Evolutionary conservation across 2,113 vertebrate genomes (phyloP), one percentile per base, ranked within the genome.

Genomic region (Pantherophis guttatus): DNA sequence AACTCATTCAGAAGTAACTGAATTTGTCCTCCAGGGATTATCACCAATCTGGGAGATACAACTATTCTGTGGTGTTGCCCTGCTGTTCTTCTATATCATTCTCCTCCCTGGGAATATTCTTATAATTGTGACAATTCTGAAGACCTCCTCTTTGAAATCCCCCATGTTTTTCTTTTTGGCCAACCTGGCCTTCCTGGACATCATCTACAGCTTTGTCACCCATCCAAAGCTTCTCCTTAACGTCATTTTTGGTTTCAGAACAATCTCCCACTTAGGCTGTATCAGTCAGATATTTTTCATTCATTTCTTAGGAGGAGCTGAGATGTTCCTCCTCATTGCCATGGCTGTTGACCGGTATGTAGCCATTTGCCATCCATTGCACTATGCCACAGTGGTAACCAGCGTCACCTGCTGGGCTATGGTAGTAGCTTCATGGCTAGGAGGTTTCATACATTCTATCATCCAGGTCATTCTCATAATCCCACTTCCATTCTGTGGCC

Each of bases 91-190:
- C 75, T 97, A 96, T 15, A 3, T 93, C 13, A 59, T 89, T 21
- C 94, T 81, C 89, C 44, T 97, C 24, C 81, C 96, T 19, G 96
- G 95, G 55, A 97, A 97, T 15, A 24, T 97, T 33, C 91, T 95
- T 24, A 97, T 97, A 93, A 86, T 96, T 57, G 62, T 94, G 48
- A 95, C 92, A 19, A 94, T 97, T 65, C 1, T 33, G 88, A 50
- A 54, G 19, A 93, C 97, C 90, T 58, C 39, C 33, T 26, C 12
- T 15, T 92, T 97, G 24, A 57, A 96, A 23, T 96, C 95, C 39
- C 97, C 97, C 24, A 97, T 97, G 96, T 97, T 96, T 92, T 96
- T 96, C 87, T 96, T 97, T 86, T 92, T 97, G 93, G 88, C 94
- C 12, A 94, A 97, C 54, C 94, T 97, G 9, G 96, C 97, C 1